A percentile compares a stretch with the other conserved stretches of the same genome.
phyloP scores from a whole-genome alignment of 2,797 vertebrate genomes.

The Pangasius mekongensis region DNA sequence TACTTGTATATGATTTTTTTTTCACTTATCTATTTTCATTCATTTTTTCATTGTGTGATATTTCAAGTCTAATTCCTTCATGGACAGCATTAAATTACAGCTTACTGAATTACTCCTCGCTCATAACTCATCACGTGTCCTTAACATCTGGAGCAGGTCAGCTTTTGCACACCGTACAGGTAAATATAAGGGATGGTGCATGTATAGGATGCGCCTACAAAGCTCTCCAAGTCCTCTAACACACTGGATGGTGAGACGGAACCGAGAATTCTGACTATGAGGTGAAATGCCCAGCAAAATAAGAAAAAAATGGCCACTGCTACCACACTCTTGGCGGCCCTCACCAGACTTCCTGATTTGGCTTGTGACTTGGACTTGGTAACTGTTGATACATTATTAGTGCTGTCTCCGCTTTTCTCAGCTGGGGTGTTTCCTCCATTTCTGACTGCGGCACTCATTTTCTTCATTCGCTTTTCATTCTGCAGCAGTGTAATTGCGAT shows the following conservation, averaged over 20 bases:
- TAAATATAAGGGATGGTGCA: slow-evolving; percentile 81
- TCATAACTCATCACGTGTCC: background rate
- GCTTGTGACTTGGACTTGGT: slow-evolving; percentile 33
- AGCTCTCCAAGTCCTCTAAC: slow-evolving; percentile 72
- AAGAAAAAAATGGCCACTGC: slow-evolving; percentile 77
- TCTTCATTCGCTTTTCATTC: slow-evolving; percentile 65
- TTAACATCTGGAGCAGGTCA: slow-evolving; percentile 65
- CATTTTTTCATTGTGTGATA: background rate
- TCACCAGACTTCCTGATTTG: slow-evolving; percentile 68
- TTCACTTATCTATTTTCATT: background rate
- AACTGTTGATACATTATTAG: background rate
- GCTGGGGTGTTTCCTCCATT: slow-evolving; percentile 31
- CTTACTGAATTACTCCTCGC: background rate
- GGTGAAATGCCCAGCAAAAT: slow-evolving; percentile 77
- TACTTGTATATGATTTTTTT: background rate
- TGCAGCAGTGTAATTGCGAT: slow-evolving; percentile 72
- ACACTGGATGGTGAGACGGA: slow-evolving; percentile 63
- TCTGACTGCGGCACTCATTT: background rate
- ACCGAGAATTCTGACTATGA: slow-evolving; percentile 73
- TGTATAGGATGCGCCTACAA: slow-evolving; percentile 76
- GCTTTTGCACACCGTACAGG: slow-evolving; percentile 76
- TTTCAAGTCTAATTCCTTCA: background rate
- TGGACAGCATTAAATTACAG: background rate
- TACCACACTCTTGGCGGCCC: slow-evolving; percentile 79
- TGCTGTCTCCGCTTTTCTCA: background rate